These are phyloP conservation scores for Lottia gigantea DNA, from an alignment of 2,888 invertebrate species.

Conservation along the genomic window DNA sequence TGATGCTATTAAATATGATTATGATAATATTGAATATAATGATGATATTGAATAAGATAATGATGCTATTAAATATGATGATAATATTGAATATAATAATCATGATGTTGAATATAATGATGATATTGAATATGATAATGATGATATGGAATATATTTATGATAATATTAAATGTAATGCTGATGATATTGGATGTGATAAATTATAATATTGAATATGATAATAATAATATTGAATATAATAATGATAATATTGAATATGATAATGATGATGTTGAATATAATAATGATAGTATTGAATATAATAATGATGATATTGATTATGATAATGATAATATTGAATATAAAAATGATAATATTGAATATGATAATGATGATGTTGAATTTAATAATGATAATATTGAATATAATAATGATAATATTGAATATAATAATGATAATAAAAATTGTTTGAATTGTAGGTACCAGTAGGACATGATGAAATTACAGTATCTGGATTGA, in stretches of 20 bases:
- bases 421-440: no score
- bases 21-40: background rate
- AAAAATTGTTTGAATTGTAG: constrained; percentile 34
- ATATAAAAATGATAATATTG: background rate
- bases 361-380: background rate
- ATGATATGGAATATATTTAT: no score
- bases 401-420: background rate
- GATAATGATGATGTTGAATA: background rate
- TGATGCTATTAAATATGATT: background rate
- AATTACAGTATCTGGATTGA: constrained; percentile 58
- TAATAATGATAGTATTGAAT: background rate
- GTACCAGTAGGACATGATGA: constrained; percentile 61
- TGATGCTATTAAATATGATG: background rate
- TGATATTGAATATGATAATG: no score
- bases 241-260: background rate
- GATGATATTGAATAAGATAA: background rate
- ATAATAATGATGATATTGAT: no score
- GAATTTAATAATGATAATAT: background rate
- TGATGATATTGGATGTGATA: no score
- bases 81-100: no score
- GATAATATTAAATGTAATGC: no score
- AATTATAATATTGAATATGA: no score
- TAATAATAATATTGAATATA: background rate
- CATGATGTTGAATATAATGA: no score
- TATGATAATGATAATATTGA: no score